Evolutionary conservation across 2,888 invertebrate species (phyloP).

Genomic region (Ctena decussata): DNA sequence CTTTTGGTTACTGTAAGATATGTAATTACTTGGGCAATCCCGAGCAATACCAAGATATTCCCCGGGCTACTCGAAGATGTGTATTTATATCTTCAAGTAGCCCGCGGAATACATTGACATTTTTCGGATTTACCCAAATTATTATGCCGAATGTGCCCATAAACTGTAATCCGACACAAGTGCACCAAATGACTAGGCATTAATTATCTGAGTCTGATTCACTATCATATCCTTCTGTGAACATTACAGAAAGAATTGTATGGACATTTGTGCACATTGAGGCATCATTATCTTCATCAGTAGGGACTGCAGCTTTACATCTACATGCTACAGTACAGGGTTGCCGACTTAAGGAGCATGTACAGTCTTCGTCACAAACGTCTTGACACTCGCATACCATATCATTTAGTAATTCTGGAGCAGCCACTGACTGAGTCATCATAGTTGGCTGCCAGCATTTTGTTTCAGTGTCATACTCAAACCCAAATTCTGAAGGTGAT

Average conservation of each 20-base stretch:
- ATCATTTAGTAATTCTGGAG: background rate
- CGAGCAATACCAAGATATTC: no score
- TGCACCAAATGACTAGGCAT: no score
- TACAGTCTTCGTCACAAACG: background rate
- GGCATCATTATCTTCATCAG: no score
- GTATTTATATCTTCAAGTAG: no score
- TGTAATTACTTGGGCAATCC: no score
- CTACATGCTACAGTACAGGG: constrained; percentile 22
- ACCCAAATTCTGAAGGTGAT: background rate
- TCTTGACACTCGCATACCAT: background rate
- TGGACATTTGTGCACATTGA: background rate
- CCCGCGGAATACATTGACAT: no score
- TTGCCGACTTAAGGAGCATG: background rate
- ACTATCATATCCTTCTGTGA: background rate
- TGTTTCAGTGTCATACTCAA: background rate
- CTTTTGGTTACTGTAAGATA: no score
- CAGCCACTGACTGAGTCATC: background rate
- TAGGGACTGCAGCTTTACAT: background rate
- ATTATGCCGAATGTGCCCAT: no score
- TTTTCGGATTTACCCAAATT: no score
- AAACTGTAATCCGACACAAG: no score
- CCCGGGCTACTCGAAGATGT: no score
- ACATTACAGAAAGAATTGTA: background rate
- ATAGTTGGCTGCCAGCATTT: background rate
- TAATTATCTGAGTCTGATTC: no score